Conservation (phyloP, 2,113 vertebrate species). For the Hippocampus barbouri region DNA sequence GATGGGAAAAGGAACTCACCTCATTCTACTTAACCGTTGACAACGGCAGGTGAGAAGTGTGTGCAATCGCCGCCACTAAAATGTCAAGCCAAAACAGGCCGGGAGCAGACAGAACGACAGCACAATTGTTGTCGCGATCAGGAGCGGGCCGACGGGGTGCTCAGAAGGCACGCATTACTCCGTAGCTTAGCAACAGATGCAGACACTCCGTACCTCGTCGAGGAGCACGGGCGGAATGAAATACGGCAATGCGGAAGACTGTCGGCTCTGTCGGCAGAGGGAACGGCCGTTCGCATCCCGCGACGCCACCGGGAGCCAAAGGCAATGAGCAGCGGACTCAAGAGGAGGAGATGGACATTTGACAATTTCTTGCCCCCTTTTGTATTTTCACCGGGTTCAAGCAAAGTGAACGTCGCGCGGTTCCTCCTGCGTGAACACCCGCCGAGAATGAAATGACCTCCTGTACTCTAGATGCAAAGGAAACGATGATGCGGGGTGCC, state of each 20-base stretch:
- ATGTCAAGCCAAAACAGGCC: neutral
- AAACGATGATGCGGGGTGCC: neutral
- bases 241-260: neutral
- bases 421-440: neutral
- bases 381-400: neutral
- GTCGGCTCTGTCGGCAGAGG: no score
- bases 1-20: neutral
- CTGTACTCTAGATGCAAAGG: no score
- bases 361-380: no score
- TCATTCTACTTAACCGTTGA: neutral
- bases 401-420: neutral
- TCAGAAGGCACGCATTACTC: constrained; percentile 33
- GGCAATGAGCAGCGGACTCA: neutral
- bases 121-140: neutral
- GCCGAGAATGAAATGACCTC: neutral
- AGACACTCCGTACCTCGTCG: neutral
- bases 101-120: neutral
- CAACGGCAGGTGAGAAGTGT: neutral
- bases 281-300: neutral
- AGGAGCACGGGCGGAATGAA: neutral
- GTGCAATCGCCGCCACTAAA: neutral
- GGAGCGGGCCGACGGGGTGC: constrained; percentile 24
- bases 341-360: no score
- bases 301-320: neutral
- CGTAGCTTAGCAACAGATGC: constrained; percentile 69